Percentiles rank a stretch among this genome's conserved stretches.
These are phyloP conservation scores for Therioaphis trifolii DNA, from an alignment of 2,888 invertebrate genomes.

Conservation along the genomic window DNA sequence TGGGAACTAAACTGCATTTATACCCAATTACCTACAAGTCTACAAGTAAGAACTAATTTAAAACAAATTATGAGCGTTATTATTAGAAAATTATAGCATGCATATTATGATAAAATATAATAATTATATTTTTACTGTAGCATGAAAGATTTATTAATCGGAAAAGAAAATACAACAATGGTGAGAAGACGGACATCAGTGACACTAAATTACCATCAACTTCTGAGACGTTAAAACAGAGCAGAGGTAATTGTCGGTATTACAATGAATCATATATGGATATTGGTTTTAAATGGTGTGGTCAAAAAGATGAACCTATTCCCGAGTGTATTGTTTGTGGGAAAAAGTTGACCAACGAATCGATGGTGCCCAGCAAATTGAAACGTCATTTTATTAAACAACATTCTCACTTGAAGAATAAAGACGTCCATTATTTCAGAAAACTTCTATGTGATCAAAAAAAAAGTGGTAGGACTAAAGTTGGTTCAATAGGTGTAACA, in stretches of 20 bases:
- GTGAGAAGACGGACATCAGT: no score
- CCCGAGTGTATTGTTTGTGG: slow-evolving; percentile 47
- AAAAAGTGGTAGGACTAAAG: slow-evolving; percentile 42
- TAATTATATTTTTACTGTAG: no score
- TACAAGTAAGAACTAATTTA: no score
- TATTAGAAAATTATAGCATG: no score
- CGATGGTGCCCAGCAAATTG: slow-evolving; percentile 45
- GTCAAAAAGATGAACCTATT: slow-evolving; percentile 34
- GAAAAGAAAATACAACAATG: no score
- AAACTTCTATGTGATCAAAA: slow-evolving; percentile 25
- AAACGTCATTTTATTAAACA: slow-evolving; percentile 34
- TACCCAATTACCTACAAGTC: no score
- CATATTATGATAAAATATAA: no score
- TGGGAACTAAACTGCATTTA: no score
- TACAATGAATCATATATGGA: slow-evolving; percentile 12
- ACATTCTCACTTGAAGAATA: slow-evolving; percentile 36
- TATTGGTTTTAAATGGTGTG: slow-evolving; percentile 31
- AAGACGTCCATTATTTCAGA: slow-evolving; percentile 10
- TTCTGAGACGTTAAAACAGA: not conserved
- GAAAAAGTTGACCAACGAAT: slow-evolving; percentile 44
- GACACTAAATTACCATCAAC: not conserved
- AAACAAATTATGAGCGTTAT: no score
- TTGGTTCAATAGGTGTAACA: slow-evolving; percentile 27
- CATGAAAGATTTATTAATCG: slow-evolving; percentile 51
- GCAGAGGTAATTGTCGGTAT: not conserved